A percentile compares a stretch with the other conserved stretches of the same genome.
phyloP scores from a whole-genome alignment of 2,888 invertebrate species.

The Koerneria pararmatus region DNA sequence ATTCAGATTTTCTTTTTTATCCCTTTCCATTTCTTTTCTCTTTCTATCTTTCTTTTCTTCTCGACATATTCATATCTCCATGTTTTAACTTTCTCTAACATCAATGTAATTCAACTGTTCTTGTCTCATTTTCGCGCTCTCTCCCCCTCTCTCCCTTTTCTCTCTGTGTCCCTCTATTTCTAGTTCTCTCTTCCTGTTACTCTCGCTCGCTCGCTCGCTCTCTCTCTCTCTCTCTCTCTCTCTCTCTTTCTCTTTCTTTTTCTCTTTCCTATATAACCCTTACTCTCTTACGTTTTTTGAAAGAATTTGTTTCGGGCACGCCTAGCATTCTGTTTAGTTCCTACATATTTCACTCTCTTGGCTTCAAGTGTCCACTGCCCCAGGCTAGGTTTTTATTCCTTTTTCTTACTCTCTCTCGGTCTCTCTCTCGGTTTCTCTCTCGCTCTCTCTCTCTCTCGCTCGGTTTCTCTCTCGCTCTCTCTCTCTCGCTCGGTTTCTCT shows the following conservation, averaged over 20 bases:
- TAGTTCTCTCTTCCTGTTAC: constrained; percentile 22
- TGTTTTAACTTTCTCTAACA: background rate
- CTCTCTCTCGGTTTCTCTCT: too few species aligned
- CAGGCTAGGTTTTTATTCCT: too few species aligned
- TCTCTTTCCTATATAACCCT: background rate
- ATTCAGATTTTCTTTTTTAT: constrained; percentile 19
- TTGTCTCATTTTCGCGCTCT: constrained; percentile 3
- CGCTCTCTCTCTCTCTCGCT: too few species aligned
- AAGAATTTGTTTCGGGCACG: too few species aligned
- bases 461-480: too few species aligned
- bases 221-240: constrained; percentile 6
- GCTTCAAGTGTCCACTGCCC: too few species aligned
- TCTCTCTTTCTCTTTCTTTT: background rate
- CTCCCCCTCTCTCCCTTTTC: constrained; percentile 17
- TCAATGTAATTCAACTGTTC: background rate
- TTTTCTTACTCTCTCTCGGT: too few species aligned
- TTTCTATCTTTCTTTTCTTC: constrained; percentile 13
- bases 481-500: too few species aligned
- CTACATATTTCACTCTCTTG: too few species aligned
- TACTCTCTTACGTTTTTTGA: too few species aligned
- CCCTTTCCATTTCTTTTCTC: constrained; percentile 13
- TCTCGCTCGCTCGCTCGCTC: constrained; percentile 9
- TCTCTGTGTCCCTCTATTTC: background rate
- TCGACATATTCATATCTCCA: constrained; percentile 20
- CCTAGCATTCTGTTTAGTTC: too few species aligned